A percentile compares a stretch with the other conserved stretches of the same genome.
phyloP scores from a whole-genome alignment of 2,888 invertebrate species.

The Cataglyphis cursor region DNA sequence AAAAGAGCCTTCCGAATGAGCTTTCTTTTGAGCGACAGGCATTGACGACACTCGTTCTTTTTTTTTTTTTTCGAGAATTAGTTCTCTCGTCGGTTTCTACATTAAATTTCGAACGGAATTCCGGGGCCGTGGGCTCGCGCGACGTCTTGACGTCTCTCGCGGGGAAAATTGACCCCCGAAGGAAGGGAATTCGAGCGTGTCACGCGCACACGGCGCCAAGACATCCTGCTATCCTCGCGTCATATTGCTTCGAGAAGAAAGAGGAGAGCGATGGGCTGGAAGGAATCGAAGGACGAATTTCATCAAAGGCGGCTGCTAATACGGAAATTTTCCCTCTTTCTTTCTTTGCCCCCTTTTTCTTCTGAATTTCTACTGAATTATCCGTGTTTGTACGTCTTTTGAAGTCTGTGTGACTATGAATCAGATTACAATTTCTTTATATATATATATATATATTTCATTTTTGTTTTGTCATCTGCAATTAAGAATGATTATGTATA shows the following conservation, averaged over 20 bases:
- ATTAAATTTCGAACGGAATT: slow-evolving; percentile 53
- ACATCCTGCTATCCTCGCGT: slow-evolving; percentile 29
- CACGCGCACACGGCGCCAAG: slow-evolving; percentile 53
- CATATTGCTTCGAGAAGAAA: slow-evolving; percentile 40
- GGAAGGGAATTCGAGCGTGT: slow-evolving; percentile 58
- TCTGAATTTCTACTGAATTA: slow-evolving; percentile 48
- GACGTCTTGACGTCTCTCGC: slow-evolving; percentile 24
- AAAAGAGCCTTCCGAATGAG: slow-evolving; percentile 38
- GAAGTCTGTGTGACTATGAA: neutral
- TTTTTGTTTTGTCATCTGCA: neutral
- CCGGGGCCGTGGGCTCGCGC: slow-evolving; percentile 39
- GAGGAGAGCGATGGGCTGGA: slow-evolving; percentile 62
- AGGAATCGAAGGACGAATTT: slow-evolving; percentile 69
- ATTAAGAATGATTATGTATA: neutral
- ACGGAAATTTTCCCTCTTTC: slow-evolving; percentile 53
- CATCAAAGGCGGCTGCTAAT: slow-evolving; percentile 70
- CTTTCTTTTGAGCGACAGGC: slow-evolving; percentile 28
- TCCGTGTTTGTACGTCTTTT: slow-evolving; percentile 14
- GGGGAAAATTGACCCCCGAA: slow-evolving; percentile 49
- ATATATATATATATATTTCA: neutral
- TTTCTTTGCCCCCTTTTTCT: slow-evolving; percentile 34
- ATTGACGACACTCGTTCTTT: slow-evolving; percentile 54
- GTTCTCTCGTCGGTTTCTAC: slow-evolving; percentile 25
- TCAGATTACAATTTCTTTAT: neutral
- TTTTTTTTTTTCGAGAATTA: slow-evolving; percentile 59